Conservation (phyloP, 2,888 invertebrate genomes). For the Pherbina coryleti region DNA sequence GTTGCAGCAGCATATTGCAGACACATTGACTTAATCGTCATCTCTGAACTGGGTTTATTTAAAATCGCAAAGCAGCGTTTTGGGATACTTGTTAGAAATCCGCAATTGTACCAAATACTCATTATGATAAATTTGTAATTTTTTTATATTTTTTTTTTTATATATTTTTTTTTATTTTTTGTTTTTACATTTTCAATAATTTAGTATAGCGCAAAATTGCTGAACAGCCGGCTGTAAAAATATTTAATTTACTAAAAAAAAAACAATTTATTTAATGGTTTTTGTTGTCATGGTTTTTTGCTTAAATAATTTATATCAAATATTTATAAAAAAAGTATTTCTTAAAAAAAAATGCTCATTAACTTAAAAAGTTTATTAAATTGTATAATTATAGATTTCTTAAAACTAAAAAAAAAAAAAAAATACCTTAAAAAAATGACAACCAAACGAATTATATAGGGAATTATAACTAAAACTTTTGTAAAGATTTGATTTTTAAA, state of each 20-base stretch:
- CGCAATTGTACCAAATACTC: constrained; percentile 31
- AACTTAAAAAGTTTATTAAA: constrained; percentile 63
- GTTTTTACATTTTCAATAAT: constrained; percentile 25
- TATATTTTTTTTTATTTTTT: too few relatives aligned
- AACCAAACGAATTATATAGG: constrained; percentile 43
- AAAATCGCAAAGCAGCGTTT: neutral
- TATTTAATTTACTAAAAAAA: neutral
- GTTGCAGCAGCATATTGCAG: constrained; percentile 35
- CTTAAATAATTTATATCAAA: constrained; percentile 39
- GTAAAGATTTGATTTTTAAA: neutral
- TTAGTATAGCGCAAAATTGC: constrained; percentile 3
- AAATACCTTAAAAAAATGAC: constrained; percentile 8
- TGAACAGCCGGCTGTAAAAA: constrained; percentile 32
- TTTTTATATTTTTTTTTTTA: constrained; percentile 24
- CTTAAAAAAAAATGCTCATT: constrained; percentile 61
- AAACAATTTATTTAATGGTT: constrained; percentile 34
- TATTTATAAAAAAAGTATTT: constrained; percentile 27
- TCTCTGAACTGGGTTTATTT: neutral
- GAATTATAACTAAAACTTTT: constrained; percentile 42
- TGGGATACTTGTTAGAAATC: neutral
- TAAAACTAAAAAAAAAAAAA: neutral
- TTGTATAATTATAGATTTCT: constrained; percentile 30
- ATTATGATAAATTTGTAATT: neutral
- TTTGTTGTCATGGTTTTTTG: constrained; percentile 49
- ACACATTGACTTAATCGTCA: constrained; percentile 6